Base-by-base conservation (phyloP, 2,888 invertebrate genomes). In the Cataglyphis cursor region DNA sequence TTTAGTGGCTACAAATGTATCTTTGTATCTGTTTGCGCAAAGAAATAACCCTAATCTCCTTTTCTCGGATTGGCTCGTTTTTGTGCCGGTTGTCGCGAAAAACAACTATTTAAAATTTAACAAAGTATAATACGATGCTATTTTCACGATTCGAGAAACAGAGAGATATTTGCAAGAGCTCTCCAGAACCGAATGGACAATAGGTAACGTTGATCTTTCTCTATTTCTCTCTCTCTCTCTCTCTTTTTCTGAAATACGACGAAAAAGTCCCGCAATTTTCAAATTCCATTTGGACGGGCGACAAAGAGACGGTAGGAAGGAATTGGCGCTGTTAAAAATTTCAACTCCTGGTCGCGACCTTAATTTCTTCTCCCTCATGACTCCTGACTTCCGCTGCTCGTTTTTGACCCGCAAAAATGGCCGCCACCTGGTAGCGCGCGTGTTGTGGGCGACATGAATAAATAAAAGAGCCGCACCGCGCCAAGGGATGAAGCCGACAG, bases 271-370 rank as follows among this genome's bases (percentile, higher is more conserved):
- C 78, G 78, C 70, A 59, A 80, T 80, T 80, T 80, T 59, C 72
- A 70, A 80, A 80, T 80, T 80, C 78, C 78, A 80, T 80, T 80
- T 80, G 44, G 59, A 38, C 73, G 51, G 9, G 51, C 51, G 78
- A 76, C 64, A 86, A 82, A 88, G 83, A 81, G 83, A 84, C 83
- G 84, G 80, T 82, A 15, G 83, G 83, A 85, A 84, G 81, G 84
- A 85, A 85, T 82, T 65, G 76, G 74, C 62, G 76, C 81, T 78
- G 84, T 68, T 84, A 83, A 88, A 87, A 87, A 51, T 87, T 88
- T 84, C 80, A 82, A 70, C 87, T 70, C n/a, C 62, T 75, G 88
- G 84, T 88, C 88, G 84, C 88, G 88, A 82, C 88, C 88, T 89
- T 89, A 89, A 89, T 88, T 88, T 81, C 87, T 85, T 66, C 75